A percentile compares a stretch with the other conserved stretches of the same genome.
phyloP scores from a whole-genome alignment of 2,797 vertebrate genomes.

The Platyrinchus mystaceus region DNA sequence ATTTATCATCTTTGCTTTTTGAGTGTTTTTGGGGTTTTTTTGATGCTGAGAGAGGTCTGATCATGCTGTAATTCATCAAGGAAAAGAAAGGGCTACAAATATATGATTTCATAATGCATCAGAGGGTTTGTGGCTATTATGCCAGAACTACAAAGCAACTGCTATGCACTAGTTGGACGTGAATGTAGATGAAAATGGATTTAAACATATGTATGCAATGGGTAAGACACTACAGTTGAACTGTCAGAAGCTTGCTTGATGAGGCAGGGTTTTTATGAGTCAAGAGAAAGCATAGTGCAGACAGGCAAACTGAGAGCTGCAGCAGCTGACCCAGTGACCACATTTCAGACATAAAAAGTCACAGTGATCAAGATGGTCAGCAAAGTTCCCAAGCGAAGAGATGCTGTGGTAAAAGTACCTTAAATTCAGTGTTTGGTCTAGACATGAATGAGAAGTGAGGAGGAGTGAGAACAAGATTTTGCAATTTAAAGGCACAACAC shows the following conservation, averaged over 20 bases:
- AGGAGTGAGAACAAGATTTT: conserved; percentile 64
- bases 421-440: conserved; percentile 61
- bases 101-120: conserved; percentile 66
- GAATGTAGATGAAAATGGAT: conserved; percentile 21
- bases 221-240: conserved; percentile 33
- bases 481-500: conserved; percentile 52
- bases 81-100: conserved; percentile 25
- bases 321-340: conserved; percentile 66
- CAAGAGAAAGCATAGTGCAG: conserved; percentile 67
- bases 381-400: conserved; percentile 53
- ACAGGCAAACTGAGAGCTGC: conserved; percentile 49
- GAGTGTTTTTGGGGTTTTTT: neutral
- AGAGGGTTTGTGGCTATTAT: conserved; percentile 60
- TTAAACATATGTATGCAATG: conserved; percentile 42
- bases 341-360: conserved; percentile 67
- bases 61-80: conserved; percentile 48
- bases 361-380: conserved; percentile 45
- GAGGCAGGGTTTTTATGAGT: conserved; percentile 67
- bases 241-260: conserved; percentile 36
- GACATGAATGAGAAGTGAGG: conserved; percentile 70
- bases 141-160: conserved; percentile 50
- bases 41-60: conserved; percentile 7
- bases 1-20: neutral
- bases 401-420: conserved; percentile 47
- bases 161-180: conserved; percentile 28